These are phyloP conservation scores for Acanthococcus lagerstroemiae DNA, from an alignment of 2,888 invertebrate genomes.

Conservation along the genomic window DNA sequence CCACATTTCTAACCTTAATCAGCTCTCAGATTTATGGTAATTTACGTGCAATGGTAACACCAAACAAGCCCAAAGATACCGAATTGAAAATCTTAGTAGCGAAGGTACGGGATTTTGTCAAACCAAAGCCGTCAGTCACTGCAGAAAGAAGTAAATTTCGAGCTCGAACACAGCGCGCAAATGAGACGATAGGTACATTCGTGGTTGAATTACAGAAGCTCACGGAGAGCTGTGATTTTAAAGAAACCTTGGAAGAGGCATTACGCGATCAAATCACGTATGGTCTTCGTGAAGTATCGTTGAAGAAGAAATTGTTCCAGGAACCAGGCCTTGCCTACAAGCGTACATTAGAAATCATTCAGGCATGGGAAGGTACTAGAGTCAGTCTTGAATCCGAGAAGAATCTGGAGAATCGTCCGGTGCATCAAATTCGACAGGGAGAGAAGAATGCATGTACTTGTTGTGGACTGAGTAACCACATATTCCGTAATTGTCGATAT, in stretches of 20 bases:
- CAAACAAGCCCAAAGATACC: neutral
- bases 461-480: neutral
- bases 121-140: constrained; percentile 9
- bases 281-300: neutral
- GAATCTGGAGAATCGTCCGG: neutral
- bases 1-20: constrained; percentile 10
- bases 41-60: neutral
- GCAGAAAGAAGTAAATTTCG: neutral
- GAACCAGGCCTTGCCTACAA: constrained; percentile 1
- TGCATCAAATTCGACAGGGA: neutral
- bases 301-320: constrained; percentile 16
- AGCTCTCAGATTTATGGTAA: constrained; percentile 4
- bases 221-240: constrained; percentile 1
- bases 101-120: neutral
- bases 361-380: constrained; percentile 3
- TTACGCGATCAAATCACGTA: neutral
- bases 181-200: constrained; percentile 8
- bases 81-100: neutral
- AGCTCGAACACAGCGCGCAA: neutral
- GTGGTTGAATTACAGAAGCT: constrained; percentile 3
- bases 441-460: neutral
- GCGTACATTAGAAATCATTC: neutral
- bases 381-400: neutral
- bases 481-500: neutral
- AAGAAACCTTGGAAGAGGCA: neutral